Base-by-base conservation (phyloP, 2,113 vertebrate species). In the Tetraodon nigroviridis region DNA sequence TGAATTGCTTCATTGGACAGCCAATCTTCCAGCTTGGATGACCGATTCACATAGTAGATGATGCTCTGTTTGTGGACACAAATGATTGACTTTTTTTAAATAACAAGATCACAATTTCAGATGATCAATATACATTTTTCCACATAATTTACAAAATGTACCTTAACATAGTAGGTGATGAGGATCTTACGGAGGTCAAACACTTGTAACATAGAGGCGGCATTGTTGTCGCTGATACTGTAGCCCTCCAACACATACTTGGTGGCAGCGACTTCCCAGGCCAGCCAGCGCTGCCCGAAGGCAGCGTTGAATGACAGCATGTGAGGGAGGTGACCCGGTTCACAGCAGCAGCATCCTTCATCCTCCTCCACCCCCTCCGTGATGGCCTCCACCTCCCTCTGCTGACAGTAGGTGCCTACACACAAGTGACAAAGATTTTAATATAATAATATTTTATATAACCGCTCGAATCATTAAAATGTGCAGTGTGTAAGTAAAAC, bases 131-230 rank as follows among this genome's bases (percentile, higher is more conserved):
- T 15, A 15, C 14, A 44, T 17, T 4, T 16, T 44, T 16, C 5
- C 5, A 17, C 42, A 44, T 13, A 16, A 13, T 18, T 22, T 8
- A 15, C 6, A 37, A 37, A 37, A 20, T 62, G 58, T 70, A 94
- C 94, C 93, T 94, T 95, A 57, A 96, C 93, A 0, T 96, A 96
- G 70, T 96, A 96, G 0, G 94, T 96, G 87, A 96, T 92, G 68
- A 96, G 93, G 78, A 95, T 93, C 86, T 94, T 95, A 55, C 94
- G 92, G 21, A 96, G 91, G 80, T 96, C 94, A 0, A 95, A 96
- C 1, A 95, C 93, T 80, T 96, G 94, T 66, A 96, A 81, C 93
- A 95, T 96, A 62, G 94, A 94, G 27, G 93, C 93, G 0, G 94
- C 94, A 0, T 94, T 96, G 87, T 95, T 96, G 88, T 96, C 93